phyloP scores from a whole-genome alignment of 2,888 invertebrate genomes.

The Stegophylla sp. region DNA sequence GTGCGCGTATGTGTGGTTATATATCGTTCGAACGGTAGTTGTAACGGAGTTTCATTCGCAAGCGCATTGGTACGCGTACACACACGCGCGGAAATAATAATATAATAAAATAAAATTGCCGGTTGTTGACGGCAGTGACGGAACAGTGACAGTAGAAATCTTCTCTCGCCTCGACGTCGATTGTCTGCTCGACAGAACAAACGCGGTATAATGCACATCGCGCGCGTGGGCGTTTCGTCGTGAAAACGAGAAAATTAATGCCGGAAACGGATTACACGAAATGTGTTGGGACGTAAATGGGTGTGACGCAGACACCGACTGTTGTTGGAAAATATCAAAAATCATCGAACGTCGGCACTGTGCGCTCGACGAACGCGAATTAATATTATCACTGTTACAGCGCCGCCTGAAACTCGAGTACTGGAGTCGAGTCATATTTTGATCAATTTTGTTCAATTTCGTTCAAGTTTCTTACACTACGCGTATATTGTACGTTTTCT shows the following conservation, averaged over 20 bases:
- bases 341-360: not conserved
- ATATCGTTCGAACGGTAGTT: conserved; percentile 27
- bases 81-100: conserved; percentile 6
- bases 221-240: conserved; percentile 30
- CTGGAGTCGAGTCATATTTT: too few relatives aligned
- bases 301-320: not conserved
- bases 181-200: conserved; percentile 9
- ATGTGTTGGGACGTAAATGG: too few relatives aligned
- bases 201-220: not conserved
- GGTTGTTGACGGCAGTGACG: not conserved
- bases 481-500: too few relatives aligned
- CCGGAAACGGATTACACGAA: conserved; percentile 42
- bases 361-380: not conserved
- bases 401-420: too few relatives aligned
- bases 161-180: not conserved
- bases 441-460: too few relatives aligned
- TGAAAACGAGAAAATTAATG: conserved; percentile 40
- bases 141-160: conserved; percentile 24
- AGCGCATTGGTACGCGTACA: not conserved
- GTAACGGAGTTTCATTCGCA: conserved; percentile 30
- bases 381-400: too few relatives aligned
- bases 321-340: not conserved
- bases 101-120: too few relatives aligned
- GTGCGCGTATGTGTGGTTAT: conserved; percentile 5
- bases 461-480: too few relatives aligned